phyloP scores from a whole-genome alignment of 1,140 invertebrate species.

The Drosophila persimilis region DNA sequence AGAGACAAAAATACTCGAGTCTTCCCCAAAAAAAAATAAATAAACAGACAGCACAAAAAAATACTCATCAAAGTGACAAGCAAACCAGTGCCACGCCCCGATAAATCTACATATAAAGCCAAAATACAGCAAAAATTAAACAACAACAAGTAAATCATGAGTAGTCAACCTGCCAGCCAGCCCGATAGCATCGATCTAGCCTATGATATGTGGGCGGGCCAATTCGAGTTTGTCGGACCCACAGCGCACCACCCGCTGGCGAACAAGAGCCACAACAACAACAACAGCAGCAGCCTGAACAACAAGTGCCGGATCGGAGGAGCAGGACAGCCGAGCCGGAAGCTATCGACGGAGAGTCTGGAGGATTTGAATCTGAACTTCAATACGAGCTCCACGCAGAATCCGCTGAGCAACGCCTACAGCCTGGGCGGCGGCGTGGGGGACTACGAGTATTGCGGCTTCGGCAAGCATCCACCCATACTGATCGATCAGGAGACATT shows the following conservation, averaged over 20 bases:
- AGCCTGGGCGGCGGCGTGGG: slow-evolving; percentile 49
- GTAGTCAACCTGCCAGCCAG: slow-evolving; percentile 81
- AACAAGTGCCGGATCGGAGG: slow-evolving; percentile 67
- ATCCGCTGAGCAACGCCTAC: slow-evolving; percentile 72
- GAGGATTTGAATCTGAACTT: slow-evolving; percentile 82
- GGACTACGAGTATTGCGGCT: slow-evolving; percentile 49
- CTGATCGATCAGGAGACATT: slow-evolving; percentile 82
- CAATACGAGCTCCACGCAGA: slow-evolving; percentile 66
- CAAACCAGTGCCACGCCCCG: slow-evolving; percentile 44
- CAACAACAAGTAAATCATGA: slow-evolving; percentile 71
- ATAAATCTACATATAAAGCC: slow-evolving; percentile 25
- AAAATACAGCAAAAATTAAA: slow-evolving; percentile 31
- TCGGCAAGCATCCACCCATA: slow-evolving; percentile 71
- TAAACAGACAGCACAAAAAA: slow-evolving; percentile 20
- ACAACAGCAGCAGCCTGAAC: slow-evolving; percentile 18
- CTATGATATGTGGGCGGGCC: slow-evolving; percentile 93
- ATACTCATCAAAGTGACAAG: slow-evolving; percentile 24
- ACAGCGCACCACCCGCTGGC: slow-evolving; percentile 38
- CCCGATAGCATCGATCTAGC: slow-evolving; percentile 87
- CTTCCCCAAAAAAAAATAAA: slow-evolving; percentile 26
- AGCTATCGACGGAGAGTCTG: slow-evolving; percentile 68
- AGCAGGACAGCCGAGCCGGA: slow-evolving; percentile 56
- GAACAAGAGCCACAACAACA: slow-evolving; percentile 45
- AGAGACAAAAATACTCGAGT: slow-evolving; percentile 24
- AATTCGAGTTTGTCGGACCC: slow-evolving; percentile 90